A percentile compares a stretch with the other conserved stretches of the same genome.
phyloP scores from a whole-genome alignment of 2,888 invertebrate genomes.

The Lasioglossum morio region DNA sequence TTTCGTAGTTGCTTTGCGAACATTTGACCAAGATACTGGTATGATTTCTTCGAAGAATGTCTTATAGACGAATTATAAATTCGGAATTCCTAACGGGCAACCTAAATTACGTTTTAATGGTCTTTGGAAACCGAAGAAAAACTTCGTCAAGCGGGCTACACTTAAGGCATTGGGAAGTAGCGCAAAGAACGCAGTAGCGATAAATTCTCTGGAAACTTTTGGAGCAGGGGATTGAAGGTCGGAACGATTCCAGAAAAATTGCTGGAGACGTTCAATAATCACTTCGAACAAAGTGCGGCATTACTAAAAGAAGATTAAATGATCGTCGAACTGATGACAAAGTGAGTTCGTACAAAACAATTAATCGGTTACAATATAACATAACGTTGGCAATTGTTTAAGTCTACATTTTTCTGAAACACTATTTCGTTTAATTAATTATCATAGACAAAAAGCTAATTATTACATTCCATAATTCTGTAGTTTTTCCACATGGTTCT shows the following conservation, averaged over 20 bases:
- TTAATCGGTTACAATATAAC: background rate
- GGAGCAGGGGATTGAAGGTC: conserved; percentile 4
- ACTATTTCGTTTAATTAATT: background rate
- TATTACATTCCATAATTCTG: background rate
- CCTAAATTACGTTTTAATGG: conserved; percentile 14
- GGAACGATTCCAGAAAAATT: conserved; percentile 4
- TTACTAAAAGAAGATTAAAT: conserved; percentile 4
- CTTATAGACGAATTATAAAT: background rate
- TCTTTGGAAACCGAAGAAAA: conserved; percentile 12
- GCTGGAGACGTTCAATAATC: background rate
- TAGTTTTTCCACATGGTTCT: background rate
- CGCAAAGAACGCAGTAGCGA: conserved; percentile 11
- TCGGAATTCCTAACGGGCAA: background rate
- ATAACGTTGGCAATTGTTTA: background rate
- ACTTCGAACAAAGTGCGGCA: background rate
- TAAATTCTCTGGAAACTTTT: conserved; percentile 15
- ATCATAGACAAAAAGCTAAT: background rate
- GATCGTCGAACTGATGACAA: background rate
- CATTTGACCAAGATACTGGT: background rate
- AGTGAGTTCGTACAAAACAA: background rate
- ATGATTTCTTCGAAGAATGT: background rate
- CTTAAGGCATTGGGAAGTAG: conserved; percentile 4
- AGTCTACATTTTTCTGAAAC: background rate
- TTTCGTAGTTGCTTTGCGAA: background rate
- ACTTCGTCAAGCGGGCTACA: conserved; percentile 4